Base-by-base conservation (phyloP, 2,113 vertebrate species). In the Sminthopsis crassicaudata region DNA sequence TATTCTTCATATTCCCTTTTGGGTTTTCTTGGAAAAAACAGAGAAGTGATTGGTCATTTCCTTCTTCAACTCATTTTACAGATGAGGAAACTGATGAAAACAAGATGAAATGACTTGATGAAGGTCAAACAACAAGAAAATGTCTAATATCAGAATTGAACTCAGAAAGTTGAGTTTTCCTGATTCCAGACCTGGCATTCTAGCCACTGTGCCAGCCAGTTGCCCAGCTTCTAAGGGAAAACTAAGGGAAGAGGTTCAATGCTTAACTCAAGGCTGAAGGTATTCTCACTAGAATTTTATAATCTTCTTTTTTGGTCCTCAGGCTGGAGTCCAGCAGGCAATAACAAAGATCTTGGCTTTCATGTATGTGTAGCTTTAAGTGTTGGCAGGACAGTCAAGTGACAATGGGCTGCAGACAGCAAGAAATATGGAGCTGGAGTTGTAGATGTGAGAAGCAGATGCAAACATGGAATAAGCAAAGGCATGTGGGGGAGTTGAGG, bases 281-380 rank as follows among this genome's bases (percentile, higher is more conserved):
- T 84, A 11, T 94, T 95, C 52, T 96, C 60, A 55, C 46, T 19
- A 91, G 53, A 91, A 57, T 36, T 93, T 95, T 91, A 91, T 90
- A 91, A 84, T 25, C 51, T 95, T 91, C 95, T 96, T 96, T 96
- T 96, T 96, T 92, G 95, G 91, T 8, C 92, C 94, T 94, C 25
- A 90, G 91, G 30, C 48, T 96, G 96, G 48, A 96, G 94, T 93
- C 89, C 95, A 96, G 26, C 46, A 96, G 91, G 95, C 94, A 93
- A 52, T 95, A 96, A 96, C 95, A 95, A 92, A 23, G n/a, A 84
- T 84, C 67, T 84, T 84, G 67, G 67, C 67, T 84, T 91, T 54
- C 84, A 76, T 46, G 46, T 24, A 46, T 55, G 22, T 84, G 42
- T 90, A 52, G 53, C 19, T 51, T 92, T 52, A 94, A 84, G 50